Conservation (phyloP, 1,140 invertebrate genomes). For the Teleogryllus occipitalis region DNA sequence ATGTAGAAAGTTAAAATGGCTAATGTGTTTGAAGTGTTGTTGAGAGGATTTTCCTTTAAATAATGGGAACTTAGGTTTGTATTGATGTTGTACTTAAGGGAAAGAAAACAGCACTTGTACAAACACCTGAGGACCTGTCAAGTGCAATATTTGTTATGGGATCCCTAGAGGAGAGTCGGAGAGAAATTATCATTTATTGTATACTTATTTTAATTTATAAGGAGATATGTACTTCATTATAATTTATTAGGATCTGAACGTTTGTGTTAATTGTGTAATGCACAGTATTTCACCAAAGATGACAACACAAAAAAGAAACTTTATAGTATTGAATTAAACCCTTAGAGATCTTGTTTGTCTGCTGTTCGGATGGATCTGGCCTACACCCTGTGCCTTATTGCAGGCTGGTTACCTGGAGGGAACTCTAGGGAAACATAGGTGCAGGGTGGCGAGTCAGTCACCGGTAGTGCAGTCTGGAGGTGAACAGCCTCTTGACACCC, state of each 20-base stretch:
- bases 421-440: conserved; percentile 8
- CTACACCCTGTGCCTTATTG: not conserved
- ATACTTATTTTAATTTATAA: not conserved
- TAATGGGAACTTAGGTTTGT: not conserved
- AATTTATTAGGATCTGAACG: not conserved
- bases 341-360: not conserved
- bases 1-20: not conserved
- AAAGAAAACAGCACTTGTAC: not conserved
- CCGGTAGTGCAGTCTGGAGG: not conserved
- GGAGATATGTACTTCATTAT: not conserved
- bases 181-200: not conserved
- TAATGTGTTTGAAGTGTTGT: not conserved
- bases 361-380: not conserved
- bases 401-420: conserved; percentile 10
- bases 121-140: not conserved
- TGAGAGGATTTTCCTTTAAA: not conserved
- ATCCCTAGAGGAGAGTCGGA: not conserved
- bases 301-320: conserved; percentile 14
- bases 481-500: not conserved
- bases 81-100: not conserved
- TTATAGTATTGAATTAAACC: not conserved
- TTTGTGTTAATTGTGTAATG: not conserved
- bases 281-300: conserved; percentile 20
- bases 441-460: not conserved
- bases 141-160: not conserved